These are phyloP conservation scores for Cheilosia pagana DNA, from an alignment of 2,888 invertebrate species.

Conservation along the genomic window DNA sequence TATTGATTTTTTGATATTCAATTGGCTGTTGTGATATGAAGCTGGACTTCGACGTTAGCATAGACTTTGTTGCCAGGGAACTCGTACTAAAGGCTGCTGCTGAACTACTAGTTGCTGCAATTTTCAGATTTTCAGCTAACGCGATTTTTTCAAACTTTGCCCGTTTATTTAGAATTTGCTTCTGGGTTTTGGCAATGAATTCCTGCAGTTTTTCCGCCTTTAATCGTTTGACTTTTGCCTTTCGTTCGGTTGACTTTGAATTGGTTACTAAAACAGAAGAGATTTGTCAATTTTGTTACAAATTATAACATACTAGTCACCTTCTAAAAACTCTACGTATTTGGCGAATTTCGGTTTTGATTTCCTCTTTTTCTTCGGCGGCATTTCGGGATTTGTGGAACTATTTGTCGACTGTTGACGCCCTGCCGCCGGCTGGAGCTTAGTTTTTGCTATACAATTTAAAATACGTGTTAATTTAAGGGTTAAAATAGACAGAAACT, in stretches of 20 bases:
- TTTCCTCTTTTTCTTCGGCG: conserved; percentile 75
- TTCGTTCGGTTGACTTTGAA: conserved; percentile 86
- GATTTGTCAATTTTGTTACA: conserved; percentile 53
- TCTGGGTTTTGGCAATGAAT: conserved; percentile 85
- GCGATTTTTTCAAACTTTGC: conserved; percentile 75
- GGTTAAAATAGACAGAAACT: not conserved
- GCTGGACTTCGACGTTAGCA: not conserved
- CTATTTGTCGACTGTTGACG: conserved; percentile 80
- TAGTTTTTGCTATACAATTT: conserved; percentile 33
- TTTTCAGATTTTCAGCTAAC: conserved; percentile 50
- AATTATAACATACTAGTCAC: conserved; percentile 81
- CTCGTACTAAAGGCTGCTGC: conserved; percentile 56
- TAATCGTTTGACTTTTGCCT: conserved; percentile 88
- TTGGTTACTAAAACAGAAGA: conserved; percentile 87
- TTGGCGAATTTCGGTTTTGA: conserved; percentile 83
- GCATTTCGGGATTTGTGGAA: conserved; percentile 77
- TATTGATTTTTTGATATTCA: conserved; percentile 81
- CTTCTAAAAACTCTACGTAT: conserved; percentile 88
- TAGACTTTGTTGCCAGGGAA: conserved; percentile 1
- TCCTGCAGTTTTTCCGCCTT: conserved; percentile 88
- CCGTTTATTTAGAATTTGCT: conserved; percentile 78
- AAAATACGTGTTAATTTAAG: not conserved
- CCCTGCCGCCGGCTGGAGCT: conserved; percentile 11
- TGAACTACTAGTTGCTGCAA: conserved; percentile 13
- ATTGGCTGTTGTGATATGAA: conserved; percentile 77